These are phyloP conservation scores for Octopus bimaculoides DNA, from an alignment of 1,140 invertebrate species.

Conservation along the genomic window DNA sequence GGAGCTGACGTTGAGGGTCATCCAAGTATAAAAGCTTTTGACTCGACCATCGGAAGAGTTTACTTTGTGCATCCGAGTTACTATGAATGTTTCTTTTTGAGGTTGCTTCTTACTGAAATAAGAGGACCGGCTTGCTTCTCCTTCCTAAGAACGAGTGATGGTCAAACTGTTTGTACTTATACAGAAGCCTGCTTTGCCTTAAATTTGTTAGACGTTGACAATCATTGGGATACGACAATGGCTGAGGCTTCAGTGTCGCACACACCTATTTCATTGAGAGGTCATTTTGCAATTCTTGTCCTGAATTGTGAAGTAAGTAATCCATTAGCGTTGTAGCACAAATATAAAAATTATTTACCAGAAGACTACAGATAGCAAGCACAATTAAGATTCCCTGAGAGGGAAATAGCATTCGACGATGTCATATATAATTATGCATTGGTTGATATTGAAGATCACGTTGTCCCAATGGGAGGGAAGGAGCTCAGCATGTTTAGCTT, in stretches of 20 bases:
- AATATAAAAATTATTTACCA: not conserved
- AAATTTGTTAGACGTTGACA: not conserved
- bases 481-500: not conserved
- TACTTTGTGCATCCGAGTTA: not conserved
- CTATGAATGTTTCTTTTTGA: not conserved
- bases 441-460: not conserved
- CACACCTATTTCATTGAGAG: too few relatives aligned
- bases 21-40: not conserved
- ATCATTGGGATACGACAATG: not conserved
- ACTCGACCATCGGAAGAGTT: not conserved
- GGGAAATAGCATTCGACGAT: not conserved
- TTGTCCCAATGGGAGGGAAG: not conserved
- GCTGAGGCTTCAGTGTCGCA: too few relatives aligned
- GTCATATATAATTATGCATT: not conserved
- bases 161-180: not conserved
- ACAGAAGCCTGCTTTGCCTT: not conserved
- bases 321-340: not conserved
- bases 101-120: not conserved
- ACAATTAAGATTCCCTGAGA: not conserved
- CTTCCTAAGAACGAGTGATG: not conserved
- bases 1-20: not conserved
- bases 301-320: not conserved
- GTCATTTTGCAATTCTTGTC: too few relatives aligned
- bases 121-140: not conserved
- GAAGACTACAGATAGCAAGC: not conserved